A percentile compares a stretch with the other conserved stretches of the same genome.
phyloP scores from a whole-genome alignment of 2,888 invertebrate genomes.

The Celastrina argiolus region DNA sequence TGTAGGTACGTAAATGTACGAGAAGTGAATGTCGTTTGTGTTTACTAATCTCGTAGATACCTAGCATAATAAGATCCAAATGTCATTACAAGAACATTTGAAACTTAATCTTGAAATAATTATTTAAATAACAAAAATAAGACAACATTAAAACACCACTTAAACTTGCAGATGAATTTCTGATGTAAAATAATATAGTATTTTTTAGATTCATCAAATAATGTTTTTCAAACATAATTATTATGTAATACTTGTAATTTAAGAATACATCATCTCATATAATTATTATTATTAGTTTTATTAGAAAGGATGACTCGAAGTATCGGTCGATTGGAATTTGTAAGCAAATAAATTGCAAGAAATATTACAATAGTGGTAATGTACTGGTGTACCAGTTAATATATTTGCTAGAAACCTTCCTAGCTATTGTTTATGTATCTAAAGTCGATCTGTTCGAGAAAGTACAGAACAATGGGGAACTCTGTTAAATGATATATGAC shows the following conservation, averaged over 20 bases:
- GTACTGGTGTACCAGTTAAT: background rate
- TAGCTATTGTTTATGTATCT: constrained; percentile 32
- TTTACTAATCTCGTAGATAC: background rate
- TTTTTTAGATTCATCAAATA: no score
- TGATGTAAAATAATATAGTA: no score
- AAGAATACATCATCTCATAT: no score
- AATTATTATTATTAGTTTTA: no score
- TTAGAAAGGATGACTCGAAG: no score
- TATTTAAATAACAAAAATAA: no score
- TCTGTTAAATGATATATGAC: constrained; percentile 24
- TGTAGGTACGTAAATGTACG: background rate
- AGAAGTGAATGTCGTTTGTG: background rate
- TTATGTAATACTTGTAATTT: no score
- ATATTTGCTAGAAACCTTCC: constrained; percentile 24
- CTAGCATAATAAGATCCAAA: background rate
- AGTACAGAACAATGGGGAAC: constrained; percentile 35
- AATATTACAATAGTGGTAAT: constrained; percentile 30
- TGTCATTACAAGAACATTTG: background rate
- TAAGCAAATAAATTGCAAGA: no score
- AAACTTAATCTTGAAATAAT: constrained; percentile 23
- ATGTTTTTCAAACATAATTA: no score
- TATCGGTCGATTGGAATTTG: no score
- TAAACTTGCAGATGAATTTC: no score
- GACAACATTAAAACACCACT: no score
- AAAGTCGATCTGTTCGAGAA: constrained; percentile 31